Evolutionary conservation across 2,113 vertebrate species (phyloP), one percentile per base, ranked within the genome.

Genomic region (Gulo gulo): DNA sequence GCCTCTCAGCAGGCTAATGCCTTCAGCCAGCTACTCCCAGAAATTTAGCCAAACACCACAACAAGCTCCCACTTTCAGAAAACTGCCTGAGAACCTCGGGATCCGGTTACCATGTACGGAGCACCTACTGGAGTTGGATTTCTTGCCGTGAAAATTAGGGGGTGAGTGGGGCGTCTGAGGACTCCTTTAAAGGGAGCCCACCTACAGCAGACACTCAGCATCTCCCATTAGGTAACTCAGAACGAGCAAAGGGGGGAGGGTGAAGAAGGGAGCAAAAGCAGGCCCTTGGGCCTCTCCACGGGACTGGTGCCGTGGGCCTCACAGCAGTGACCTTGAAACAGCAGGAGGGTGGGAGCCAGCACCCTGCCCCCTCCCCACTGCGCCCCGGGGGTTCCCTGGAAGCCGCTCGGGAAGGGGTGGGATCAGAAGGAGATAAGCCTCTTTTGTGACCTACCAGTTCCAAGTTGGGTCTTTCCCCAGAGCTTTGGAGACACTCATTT

Each of bases 1-100:
- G 97, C 26, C 97, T 91, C 97, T 80, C 97, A 29, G 55, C 24
- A 95, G 97, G 67, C 94, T 84, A 97, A 97, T 95, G 96, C 97
- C 98, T 98, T 97, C 94, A 97, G 97, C 97, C 97, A 96, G 95
- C 93, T 45, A 90, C 97, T 93, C 96, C 97, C 95, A 97, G 97
- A 97, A 95, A 97, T 86, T 81, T n/a, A 95, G 95, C 97, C 96
- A 97, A 96, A 96, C 92, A 95, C 69, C 96, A 95, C 80, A 61
- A 93, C 78, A 85, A 96, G 92, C 85, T 80, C 84, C 84, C 76
- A 31, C 94, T 87, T 95, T 91, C 84, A 31, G 87, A 88, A 96
- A 93, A 91, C 6, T 45, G 55, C 95, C 23, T 18, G 52, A 69
- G 92, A 93, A 79, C 91, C 94, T 52, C 1, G 73, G 88, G 91